These are phyloP conservation scores for Paraplagusia blochii DNA, from an alignment of 2,113 vertebrate genomes.

Conservation along the genomic window DNA sequence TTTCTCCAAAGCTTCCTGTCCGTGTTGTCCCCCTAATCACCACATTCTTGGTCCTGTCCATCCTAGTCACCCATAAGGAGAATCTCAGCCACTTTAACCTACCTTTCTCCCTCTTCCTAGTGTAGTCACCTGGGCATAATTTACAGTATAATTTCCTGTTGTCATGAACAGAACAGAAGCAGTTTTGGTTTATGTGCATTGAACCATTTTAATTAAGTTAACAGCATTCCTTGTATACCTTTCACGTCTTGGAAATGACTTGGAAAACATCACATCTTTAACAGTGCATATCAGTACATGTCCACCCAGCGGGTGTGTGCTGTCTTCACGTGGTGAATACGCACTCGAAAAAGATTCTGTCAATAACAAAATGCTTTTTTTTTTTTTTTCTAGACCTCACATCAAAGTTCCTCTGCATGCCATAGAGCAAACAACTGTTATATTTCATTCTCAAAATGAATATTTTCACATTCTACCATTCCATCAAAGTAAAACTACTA, in stretches of 20 bases:
- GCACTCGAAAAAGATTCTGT: constrained; percentile 37
- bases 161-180: not conserved
- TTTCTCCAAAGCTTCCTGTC: no score
- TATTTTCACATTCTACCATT: constrained; percentile 55
- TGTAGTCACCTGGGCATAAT: no score
- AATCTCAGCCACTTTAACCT: no score
- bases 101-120: no score
- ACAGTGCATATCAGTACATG: constrained; percentile 44
- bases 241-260: constrained; percentile 22
- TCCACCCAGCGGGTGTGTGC: constrained; percentile 49
- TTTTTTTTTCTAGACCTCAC: constrained; percentile 42
- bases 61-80: no score
- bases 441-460: constrained; percentile 64
- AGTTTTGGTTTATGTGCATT: constrained; percentile 31
- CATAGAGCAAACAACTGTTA: constrained; percentile 58
- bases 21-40: no score
- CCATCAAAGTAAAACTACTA: constrained; percentile 65
- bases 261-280: constrained; percentile 39
- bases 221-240: constrained; percentile 55
- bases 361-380: constrained; percentile 62
- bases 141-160: no score
- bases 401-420: constrained; percentile 67
- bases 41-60: no score
- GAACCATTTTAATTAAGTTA: constrained; percentile 60
- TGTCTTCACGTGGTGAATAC: constrained; percentile 44